Percentiles rank a stretch among this genome's conserved stretches.
These are phyloP conservation scores for Chironomus striatipennis DNA, from an alignment of 1,140 invertebrate species.

Conservation along the genomic window DNA sequence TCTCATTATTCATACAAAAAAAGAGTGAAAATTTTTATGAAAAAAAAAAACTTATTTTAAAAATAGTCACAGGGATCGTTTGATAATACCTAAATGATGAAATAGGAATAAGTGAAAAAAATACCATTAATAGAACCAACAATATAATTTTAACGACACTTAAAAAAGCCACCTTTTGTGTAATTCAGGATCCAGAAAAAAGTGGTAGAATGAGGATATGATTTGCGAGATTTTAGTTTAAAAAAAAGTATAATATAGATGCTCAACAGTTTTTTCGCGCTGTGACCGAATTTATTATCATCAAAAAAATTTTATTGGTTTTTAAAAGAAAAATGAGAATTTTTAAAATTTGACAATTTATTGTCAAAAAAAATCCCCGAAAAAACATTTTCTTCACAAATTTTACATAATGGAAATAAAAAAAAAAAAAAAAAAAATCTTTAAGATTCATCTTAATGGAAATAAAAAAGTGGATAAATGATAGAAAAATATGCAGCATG, in stretches of 20 bases:
- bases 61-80: constrained; percentile 6
- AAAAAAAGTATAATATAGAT: not conserved
- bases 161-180: no score
- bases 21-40: not conserved
- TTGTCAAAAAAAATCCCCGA: not conserved
- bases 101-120: no score
- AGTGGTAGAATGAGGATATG: no score
- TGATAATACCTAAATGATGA: not conserved
- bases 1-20: constrained; percentile 7
- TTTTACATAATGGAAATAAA: no score
- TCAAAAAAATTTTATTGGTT: no score
- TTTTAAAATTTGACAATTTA: not conserved
- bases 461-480: constrained; percentile 1
- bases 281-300: not conserved
- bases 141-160: no score
- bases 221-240: no score
- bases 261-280: not conserved
- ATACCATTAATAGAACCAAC: no score
- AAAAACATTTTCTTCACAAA: not conserved
- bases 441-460: not conserved
- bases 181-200: no score
- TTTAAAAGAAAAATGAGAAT: no score
- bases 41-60: not conserved
- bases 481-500: not conserved
- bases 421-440: not conserved